These are phyloP conservation scores for Coracopsis vasa DNA, from an alignment of 2,113 vertebrate species.

Conservation along the genomic window DNA sequence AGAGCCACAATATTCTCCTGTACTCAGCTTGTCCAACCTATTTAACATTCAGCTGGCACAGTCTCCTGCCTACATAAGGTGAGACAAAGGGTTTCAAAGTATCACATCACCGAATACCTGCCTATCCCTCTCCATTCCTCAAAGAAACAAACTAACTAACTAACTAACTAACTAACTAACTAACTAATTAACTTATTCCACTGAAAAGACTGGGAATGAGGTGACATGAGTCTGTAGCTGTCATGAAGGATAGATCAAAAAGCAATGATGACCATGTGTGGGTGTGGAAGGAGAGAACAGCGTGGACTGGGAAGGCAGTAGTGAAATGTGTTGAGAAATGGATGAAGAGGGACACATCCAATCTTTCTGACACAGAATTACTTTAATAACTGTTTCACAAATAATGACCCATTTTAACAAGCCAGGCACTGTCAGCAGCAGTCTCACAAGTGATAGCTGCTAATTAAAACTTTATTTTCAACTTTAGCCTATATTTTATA, in stretches of 20 bases:
- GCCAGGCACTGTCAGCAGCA: neutral
- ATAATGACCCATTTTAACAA: neutral
- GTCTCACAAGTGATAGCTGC: neutral
- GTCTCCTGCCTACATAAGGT: neutral
- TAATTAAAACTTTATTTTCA: conserved; percentile 21
- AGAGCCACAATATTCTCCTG: neutral
- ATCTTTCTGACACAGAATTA: neutral
- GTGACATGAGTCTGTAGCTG: neutral
- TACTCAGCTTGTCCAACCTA: neutral
- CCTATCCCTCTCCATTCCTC: neutral
- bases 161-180: no score
- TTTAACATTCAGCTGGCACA: neutral
- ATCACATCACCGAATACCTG: neutral
- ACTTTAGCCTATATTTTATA: neutral
- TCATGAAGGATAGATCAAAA: neutral
- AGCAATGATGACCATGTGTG: neutral
- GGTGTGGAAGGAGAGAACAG: neutral
- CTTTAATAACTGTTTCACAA: conserved; percentile 2
- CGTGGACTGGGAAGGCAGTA: neutral
- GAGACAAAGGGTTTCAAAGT: neutral
- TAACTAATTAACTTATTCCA: neutral
- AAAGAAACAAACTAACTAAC: neutral
- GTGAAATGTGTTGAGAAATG: neutral
- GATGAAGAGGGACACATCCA: neutral
- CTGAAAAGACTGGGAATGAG: neutral